Percentiles rank a stretch among this genome's conserved stretches.
phyloP scores from a whole-genome alignment of 2,113 vertebrate genomes.

The Microcebus ravelobensis region DNA sequence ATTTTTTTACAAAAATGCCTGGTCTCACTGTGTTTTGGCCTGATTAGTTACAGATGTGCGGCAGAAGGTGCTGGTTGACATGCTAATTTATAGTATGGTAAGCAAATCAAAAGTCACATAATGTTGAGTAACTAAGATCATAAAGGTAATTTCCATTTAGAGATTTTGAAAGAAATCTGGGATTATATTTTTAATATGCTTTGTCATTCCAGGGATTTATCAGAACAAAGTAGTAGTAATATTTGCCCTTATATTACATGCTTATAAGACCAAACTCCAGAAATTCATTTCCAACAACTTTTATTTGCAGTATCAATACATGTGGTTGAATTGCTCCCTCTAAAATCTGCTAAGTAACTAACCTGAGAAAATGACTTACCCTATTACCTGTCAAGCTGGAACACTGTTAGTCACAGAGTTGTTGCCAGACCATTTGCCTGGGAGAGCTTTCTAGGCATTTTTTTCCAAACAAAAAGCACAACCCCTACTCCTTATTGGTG shows the following conservation, averaged over 20 bases:
- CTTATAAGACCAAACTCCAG: neutral
- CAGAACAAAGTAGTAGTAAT: neutral
- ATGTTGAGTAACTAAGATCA: neutral
- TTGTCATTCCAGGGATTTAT: neutral
- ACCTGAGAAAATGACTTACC: neutral
- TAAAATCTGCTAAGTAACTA: neutral
- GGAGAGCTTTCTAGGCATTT: neutral
- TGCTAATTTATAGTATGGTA: neutral
- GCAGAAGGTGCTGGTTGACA: neutral
- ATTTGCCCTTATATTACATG: neutral
- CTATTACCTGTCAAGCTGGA: neutral
- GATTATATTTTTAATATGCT: neutral
- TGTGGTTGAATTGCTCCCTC: neutral
- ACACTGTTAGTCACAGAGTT: neutral
- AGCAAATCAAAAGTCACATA: neutral
- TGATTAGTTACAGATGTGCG: neutral
- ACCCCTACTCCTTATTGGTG: neutral
- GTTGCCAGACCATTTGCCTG: neutral
- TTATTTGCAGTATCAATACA: neutral
- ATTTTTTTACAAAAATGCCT: neutral
- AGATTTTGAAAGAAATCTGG: neutral
- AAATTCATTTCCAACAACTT: neutral
- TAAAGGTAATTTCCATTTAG: neutral
- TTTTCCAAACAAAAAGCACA: neutral
- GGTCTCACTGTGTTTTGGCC: fast-evolving